phyloP scores from a whole-genome alignment of 2,888 invertebrate species.

The Morpho achilles region DNA sequence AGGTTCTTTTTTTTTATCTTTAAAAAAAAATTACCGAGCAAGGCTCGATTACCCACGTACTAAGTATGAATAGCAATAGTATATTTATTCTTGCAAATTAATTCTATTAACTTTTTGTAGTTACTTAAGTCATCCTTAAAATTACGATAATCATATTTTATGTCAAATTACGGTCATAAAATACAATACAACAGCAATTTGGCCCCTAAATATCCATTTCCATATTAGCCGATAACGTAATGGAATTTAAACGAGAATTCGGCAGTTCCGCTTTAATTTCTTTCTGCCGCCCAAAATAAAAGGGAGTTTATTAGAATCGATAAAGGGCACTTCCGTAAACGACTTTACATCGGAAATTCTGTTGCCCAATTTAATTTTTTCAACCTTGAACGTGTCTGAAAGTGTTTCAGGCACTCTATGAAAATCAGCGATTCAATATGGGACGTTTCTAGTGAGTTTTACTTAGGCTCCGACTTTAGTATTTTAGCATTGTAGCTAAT shows the following conservation, averaged over 20 bases:
- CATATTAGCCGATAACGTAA: constrained; percentile 37
- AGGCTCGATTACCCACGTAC: too few relatives aligned
- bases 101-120: neutral
- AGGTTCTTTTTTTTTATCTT: too few relatives aligned
- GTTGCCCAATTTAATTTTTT: too few relatives aligned
- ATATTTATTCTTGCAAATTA: too few relatives aligned
- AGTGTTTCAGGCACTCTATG: too few relatives aligned
- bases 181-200: constrained; percentile 7
- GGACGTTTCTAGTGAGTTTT: too few relatives aligned
- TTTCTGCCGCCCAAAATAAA: constrained; percentile 9
- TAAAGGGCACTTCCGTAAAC: constrained; percentile 3
- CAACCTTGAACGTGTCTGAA: too few relatives aligned
- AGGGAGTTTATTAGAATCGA: constrained; percentile 15
- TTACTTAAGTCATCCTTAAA: neutral
- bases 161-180: neutral
- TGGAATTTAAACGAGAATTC: constrained; percentile 71
- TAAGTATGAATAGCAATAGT: too few relatives aligned
- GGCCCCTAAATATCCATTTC: constrained; percentile 14
- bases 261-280: constrained; percentile 39
- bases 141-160: neutral
- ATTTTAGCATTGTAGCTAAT: too few relatives aligned
- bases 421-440: too few relatives aligned
- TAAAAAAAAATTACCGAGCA: too few relatives aligned
- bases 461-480: too few relatives aligned
- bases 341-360: neutral